phyloP scores from a whole-genome alignment of 2,888 invertebrate species.

The Nineta flava region DNA sequence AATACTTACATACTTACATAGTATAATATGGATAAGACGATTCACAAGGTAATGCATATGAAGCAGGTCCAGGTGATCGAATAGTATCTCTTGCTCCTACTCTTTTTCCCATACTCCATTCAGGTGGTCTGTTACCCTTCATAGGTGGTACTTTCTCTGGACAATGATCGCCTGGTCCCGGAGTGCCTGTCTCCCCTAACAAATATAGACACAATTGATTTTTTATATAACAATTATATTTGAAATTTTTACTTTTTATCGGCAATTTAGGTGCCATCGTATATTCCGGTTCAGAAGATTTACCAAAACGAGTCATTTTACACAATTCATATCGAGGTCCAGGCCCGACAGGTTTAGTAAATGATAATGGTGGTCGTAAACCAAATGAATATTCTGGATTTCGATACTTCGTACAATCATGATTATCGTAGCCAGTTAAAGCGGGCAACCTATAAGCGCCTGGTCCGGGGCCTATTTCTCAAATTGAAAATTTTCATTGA shows the following conservation, averaged over 20 bases:
- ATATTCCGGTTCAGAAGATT: slow-evolving; percentile 34
- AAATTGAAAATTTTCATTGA: too few species aligned
- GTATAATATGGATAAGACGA: slow-evolving; percentile 30
- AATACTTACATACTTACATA: slow-evolving; percentile 24
- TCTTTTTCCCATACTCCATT: slow-evolving; percentile 37
- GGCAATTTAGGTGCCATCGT: slow-evolving; percentile 10
- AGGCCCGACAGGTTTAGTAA: slow-evolving; percentile 23
- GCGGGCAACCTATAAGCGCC: slow-evolving; percentile 45
- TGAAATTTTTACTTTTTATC: not conserved
- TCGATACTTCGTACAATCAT: slow-evolving; percentile 44
- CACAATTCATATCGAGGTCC: slow-evolving; percentile 32
- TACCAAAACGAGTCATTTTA: slow-evolving; percentile 31
- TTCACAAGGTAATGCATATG: slow-evolving; percentile 36
- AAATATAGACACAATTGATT: not conserved
- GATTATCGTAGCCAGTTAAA: slow-evolving; percentile 39
- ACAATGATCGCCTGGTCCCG: slow-evolving; percentile 48
- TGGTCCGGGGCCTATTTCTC: slow-evolving; percentile 49
- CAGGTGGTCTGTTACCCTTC: slow-evolving; percentile 37
- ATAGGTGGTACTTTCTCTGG: slow-evolving; percentile 38
- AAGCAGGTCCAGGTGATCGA: slow-evolving; percentile 42
- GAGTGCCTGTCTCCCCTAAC: slow-evolving; percentile 15
- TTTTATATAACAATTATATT: slow-evolving; percentile 24
- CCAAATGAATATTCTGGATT: slow-evolving; percentile 50
- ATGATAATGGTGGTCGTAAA: slow-evolving; percentile 18
- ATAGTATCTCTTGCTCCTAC: slow-evolving; percentile 17